phyloP scores from a whole-genome alignment of 2,113 vertebrate genomes.

The Syngnathus scovelli region DNA sequence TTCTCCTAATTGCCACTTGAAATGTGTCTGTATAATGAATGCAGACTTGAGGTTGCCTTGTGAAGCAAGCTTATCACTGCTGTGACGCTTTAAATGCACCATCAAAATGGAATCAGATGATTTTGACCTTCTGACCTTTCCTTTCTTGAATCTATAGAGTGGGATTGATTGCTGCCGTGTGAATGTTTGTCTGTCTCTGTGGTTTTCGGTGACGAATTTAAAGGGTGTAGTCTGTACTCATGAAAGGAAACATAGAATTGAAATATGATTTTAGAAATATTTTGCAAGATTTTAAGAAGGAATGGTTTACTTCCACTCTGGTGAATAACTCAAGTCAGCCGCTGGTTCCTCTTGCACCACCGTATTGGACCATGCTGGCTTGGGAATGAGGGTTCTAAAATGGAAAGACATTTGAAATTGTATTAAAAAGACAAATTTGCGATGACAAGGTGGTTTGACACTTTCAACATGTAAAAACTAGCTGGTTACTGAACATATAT shows the following conservation, averaged over 20 bases:
- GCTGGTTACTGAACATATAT: background rate
- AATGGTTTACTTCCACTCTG: conserved; percentile 43
- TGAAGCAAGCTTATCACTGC: background rate
- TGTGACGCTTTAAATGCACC: background rate
- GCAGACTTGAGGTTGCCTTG: background rate
- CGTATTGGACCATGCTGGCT: background rate
- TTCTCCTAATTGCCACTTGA: background rate
- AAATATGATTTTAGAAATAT: background rate
- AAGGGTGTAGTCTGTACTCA: background rate
- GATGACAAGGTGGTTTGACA: background rate
- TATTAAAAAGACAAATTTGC: background rate
- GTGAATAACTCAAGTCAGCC: conserved; percentile 15
- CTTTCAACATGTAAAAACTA: background rate
- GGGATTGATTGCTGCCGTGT: background rate
- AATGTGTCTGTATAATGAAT: background rate
- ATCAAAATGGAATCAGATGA: background rate
- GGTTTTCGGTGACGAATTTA: background rate
- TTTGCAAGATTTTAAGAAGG: background rate
- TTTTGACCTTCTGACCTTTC: background rate
- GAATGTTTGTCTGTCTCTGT: background rate
- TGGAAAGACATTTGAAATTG: background rate
- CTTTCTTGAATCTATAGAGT: background rate
- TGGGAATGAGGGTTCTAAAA: conserved; percentile 26
- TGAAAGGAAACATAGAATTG: background rate
- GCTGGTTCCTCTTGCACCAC: background rate